phyloP scores from a whole-genome alignment of 2,888 invertebrate species.

The Silvanus unidentatus region DNA sequence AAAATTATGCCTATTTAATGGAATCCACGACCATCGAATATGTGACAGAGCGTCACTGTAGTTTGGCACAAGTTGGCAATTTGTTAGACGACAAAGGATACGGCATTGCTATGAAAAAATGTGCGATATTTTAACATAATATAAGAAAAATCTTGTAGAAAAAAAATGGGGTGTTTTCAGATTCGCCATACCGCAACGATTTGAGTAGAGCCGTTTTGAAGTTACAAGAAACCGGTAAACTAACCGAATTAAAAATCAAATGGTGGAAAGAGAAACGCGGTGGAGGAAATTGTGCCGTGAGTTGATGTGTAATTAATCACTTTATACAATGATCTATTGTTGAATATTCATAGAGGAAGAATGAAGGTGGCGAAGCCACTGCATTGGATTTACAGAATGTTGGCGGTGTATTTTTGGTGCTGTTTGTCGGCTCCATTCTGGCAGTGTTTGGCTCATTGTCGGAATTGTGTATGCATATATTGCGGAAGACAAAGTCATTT shows the following conservation, averaged over 20 bases:
- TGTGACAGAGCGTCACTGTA: constrained; percentile 69
- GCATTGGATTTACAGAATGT: constrained; percentile 73
- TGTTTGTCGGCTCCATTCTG: constrained; percentile 60
- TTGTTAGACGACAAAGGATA: constrained; percentile 78
- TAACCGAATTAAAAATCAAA: constrained; percentile 71
- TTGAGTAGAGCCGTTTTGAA: constrained; percentile 76
- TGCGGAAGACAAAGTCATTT: constrained; percentile 22
- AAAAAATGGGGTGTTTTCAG: constrained; percentile 44
- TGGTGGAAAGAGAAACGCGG: constrained; percentile 89
- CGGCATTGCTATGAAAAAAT: constrained; percentile 78
- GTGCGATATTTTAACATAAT: constrained; percentile 43
- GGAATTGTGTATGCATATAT: constrained; percentile 58
- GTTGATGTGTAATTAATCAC: constrained; percentile 19
- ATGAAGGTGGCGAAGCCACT: constrained; percentile 49
- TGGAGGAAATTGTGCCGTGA: constrained; percentile 65
- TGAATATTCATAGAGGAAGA: constrained; percentile 30
- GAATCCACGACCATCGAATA: constrained; percentile 89
- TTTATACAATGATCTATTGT: constrained; percentile 2
- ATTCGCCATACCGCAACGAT: constrained; percentile 66
- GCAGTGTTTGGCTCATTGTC: constrained; percentile 62
- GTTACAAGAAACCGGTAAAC: constrained; percentile 76
- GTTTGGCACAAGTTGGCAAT: constrained; percentile 67
- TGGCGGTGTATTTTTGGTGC: constrained; percentile 76
- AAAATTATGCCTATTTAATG: constrained; percentile 78
- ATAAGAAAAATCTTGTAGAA: not conserved